Evolutionary conservation across 2,797 vertebrate genomes (phyloP).

Genomic region (Helicolenus hilgendorfi): DNA sequence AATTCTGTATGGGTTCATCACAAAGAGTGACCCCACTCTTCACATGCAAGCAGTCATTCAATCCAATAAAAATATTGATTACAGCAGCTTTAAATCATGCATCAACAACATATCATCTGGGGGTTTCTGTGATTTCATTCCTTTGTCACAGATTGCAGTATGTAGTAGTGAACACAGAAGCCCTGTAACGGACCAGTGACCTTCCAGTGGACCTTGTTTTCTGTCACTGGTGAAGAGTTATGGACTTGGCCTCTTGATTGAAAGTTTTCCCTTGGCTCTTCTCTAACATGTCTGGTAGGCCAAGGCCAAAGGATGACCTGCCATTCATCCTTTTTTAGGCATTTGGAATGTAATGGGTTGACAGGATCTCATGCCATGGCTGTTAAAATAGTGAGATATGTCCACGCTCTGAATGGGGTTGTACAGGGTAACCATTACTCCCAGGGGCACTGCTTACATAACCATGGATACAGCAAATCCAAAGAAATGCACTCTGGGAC

Average conservation of each 20-base stretch:
- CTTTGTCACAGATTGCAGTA: background rate
- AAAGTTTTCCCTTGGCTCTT: slow-evolving; percentile 41
- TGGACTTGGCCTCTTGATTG: slow-evolving; percentile 16
- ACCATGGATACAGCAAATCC: slow-evolving; percentile 58
- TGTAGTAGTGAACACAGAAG: background rate
- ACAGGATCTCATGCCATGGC: slow-evolving; percentile 36
- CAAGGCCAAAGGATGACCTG: slow-evolving; percentile 26
- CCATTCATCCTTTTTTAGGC: slow-evolving; percentile 51
- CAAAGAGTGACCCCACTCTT: background rate
- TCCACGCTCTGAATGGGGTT: slow-evolving; percentile 37
- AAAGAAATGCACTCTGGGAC: slow-evolving; percentile 26
- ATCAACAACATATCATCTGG: background rate
- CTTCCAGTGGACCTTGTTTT: slow-evolving; percentile 44
- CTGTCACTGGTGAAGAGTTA: slow-evolving; percentile 55
- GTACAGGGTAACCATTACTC: slow-evolving; percentile 12
- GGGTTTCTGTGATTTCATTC: background rate
- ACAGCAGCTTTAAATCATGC: background rate
- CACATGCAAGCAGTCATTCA: background rate
- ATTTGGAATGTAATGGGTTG: slow-evolving; percentile 25
- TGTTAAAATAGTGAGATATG: slow-evolving; percentile 41
- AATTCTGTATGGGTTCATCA: background rate
- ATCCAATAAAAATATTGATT: background rate
- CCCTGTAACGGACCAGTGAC: slow-evolving; percentile 23
- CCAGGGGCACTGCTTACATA: slow-evolving; percentile 18
- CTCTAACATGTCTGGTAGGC: slow-evolving; percentile 19